Evolutionary conservation across 2,888 invertebrate genomes (phyloP), one percentile per base, ranked within the genome.

Genomic region (Drymonia ruficornis): DNA sequence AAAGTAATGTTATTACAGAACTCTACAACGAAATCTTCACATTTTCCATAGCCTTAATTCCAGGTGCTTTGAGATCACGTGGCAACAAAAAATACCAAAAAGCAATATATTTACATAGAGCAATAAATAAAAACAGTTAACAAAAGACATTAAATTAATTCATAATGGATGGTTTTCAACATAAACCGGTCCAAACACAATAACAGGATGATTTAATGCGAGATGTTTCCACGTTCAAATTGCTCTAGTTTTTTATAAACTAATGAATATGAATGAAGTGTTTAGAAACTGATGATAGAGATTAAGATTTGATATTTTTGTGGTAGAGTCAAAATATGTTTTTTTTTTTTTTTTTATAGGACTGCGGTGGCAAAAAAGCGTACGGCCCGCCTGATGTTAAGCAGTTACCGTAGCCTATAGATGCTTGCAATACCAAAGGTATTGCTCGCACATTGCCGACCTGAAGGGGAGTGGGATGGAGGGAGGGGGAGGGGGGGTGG

Each of bases 61-160:
- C 3, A 36, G 2, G 36, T n/a, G 5, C n/a, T n/a, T 36, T n/a
- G 5, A 36, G 36, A 36, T 9, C n/a, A 36, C 36, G 36, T 5
- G n/a, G n/a, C 2, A 9, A 9, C 23, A 6, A 23, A 6, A 2
- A 23, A 6, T 23, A 6, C 4, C 7, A n/a, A 36, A 36, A 36
- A 36, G 31, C 31, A n/a, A n/a, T n/a, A 36, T n/a, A 36, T 36
- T 36, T n/a, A 36, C 34, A 36, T n/a, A 36, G 12, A 36, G 34
- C 13, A 2, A 36, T 36, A 36, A 36, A 36, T 36, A 36, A 36
- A n/a, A 36, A 36, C n/a, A 13, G 40, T 40, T 40, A 40, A 40
- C 40, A 40, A 43, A 43, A 43, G 19, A n/a, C 12, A 19, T 43
- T 4, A 43, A 19, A 43, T 43, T 19, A 43, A 19, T 43, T 43